Evolutionary conservation across 1,140 invertebrate species (phyloP).

Genomic region (Aphidius gifuensis): DNA sequence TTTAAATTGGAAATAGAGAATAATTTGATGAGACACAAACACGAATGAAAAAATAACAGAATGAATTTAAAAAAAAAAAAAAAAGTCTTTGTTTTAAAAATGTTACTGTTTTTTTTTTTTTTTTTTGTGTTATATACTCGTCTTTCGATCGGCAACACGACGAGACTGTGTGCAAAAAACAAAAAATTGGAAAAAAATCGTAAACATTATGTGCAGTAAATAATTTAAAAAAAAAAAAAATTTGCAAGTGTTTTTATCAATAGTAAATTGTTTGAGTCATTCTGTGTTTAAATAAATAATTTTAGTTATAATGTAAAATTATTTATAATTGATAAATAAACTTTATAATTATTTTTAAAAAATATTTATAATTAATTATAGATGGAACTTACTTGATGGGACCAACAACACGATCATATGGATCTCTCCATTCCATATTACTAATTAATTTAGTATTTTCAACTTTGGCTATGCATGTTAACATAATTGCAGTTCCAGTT

Average conservation of each 20-base stretch:
- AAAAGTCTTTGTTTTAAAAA: slow-evolving; percentile 22
- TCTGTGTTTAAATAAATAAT: no score
- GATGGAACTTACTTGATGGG: slow-evolving; percentile 58
- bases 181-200: slow-evolving; percentile 17
- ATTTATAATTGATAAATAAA: background rate
- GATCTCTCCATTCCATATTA: slow-evolving; percentile 71
- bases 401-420: slow-evolving; percentile 63
- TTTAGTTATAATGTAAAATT: background rate
- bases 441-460: slow-evolving; percentile 61
- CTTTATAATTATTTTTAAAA: background rate
- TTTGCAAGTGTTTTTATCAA: no score
- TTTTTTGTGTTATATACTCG: slow-evolving; percentile 45
- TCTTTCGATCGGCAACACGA: slow-evolving; percentile 50
- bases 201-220: slow-evolving; percentile 11
- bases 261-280: no score
- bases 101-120: slow-evolving; percentile 17
- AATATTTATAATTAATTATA: background rate
- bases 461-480: slow-evolving; percentile 68
- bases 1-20: background rate
- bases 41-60: slow-evolving; percentile 14
- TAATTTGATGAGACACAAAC: slow-evolving; percentile 16
- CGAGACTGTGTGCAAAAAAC: slow-evolving; percentile 48
- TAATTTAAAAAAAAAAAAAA: no score
- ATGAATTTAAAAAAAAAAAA: slow-evolving; percentile 24
- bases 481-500: slow-evolving; percentile 65